phyloP scores from a whole-genome alignment of 2,113 vertebrate species.

The Solenodon paradoxus region DNA sequence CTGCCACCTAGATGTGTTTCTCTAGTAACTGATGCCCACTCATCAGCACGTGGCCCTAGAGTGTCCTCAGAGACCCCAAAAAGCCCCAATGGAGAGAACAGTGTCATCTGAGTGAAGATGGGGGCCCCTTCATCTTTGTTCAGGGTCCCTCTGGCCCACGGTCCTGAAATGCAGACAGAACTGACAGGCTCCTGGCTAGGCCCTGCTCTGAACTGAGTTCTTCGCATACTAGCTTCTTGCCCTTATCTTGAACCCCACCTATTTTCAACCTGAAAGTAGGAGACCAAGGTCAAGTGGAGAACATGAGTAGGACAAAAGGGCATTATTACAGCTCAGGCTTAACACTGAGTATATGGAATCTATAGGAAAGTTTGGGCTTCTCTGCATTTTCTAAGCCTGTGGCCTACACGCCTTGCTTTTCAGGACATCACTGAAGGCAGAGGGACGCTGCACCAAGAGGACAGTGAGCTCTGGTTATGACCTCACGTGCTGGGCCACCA shows the following conservation, averaged over 20 bases:
- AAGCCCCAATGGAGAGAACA: background rate
- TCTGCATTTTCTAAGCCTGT: background rate
- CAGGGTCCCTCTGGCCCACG: background rate
- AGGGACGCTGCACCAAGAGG: background rate
- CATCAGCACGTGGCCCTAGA: background rate
- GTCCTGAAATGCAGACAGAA: background rate
- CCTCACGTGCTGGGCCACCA: background rate
- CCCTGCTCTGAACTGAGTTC: background rate
- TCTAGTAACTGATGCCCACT: background rate
- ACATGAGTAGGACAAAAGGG: background rate
- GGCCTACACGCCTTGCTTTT: background rate
- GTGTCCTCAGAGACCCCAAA: too few species aligned
- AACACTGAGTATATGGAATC: background rate
- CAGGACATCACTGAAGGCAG: background rate
- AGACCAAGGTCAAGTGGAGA: background rate
- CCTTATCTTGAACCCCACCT: background rate
- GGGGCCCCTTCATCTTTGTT: background rate
- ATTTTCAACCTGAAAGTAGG: background rate
- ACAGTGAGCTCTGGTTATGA: background rate
- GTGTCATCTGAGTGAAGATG: background rate
- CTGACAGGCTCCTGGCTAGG: background rate
- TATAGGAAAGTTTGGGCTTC: background rate
- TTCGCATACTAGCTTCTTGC: background rate
- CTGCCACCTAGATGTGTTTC: background rate
- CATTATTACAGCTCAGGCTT: background rate